These are phyloP conservation scores for Anoplolepis gracilipes DNA, from an alignment of 1,140 invertebrate genomes.

Conservation along the genomic window DNA sequence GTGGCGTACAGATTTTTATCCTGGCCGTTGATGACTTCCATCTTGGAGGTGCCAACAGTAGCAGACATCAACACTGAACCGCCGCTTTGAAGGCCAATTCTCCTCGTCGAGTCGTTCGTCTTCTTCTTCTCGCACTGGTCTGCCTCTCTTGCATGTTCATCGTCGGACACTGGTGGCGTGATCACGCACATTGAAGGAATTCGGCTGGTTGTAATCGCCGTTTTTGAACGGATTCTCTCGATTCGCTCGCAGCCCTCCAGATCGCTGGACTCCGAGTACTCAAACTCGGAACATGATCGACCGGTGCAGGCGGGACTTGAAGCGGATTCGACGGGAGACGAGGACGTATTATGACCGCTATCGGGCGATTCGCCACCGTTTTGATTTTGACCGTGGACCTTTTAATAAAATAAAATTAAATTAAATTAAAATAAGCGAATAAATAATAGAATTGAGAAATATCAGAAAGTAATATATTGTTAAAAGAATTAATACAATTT, in stretches of 20 bases:
- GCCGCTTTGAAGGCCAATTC: conserved; percentile 59
- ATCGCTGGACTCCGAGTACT: conserved; percentile 93
- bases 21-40: conserved; percentile 86
- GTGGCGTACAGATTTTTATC: conserved; percentile 87
- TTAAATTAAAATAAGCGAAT: background rate
- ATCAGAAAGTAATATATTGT: background rate
- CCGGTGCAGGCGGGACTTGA: conserved; percentile 89
- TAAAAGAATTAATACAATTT: background rate
- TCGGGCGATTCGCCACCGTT: conserved; percentile 90
- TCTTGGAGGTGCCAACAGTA: conserved; percentile 84
- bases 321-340: conserved; percentile 91
- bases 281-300: conserved; percentile 90
- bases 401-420: conserved; percentile 6
- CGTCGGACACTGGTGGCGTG: conserved; percentile 94
- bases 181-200: conserved; percentile 97
- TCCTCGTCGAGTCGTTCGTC: conserved; percentile 59
- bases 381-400: conserved; percentile 88
- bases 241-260: conserved; percentile 93
- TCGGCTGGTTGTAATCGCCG: conserved; percentile 93
- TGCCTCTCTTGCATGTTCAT: conserved; percentile 88
- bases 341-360: conserved; percentile 93
- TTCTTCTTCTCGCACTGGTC: conserved; percentile 78
- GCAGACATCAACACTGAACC: conserved; percentile 82
- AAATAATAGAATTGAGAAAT: too few species aligned
- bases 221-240: conserved; percentile 94